These are phyloP conservation scores for Corythoichthys haematopterus DNA, from an alignment of 2,113 vertebrate species.

Conservation along the genomic window DNA sequence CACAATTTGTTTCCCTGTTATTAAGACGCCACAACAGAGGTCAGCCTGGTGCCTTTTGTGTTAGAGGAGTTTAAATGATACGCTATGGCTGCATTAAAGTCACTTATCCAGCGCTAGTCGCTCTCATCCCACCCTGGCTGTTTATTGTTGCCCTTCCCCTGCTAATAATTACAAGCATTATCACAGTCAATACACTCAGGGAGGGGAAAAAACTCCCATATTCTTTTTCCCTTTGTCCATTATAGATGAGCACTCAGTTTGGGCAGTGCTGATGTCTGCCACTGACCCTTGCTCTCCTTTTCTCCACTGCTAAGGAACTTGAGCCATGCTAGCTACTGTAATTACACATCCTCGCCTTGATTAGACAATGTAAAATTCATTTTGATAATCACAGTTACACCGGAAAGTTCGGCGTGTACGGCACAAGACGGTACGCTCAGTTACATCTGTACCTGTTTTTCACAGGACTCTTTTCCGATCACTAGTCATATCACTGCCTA, in stretches of 20 bases:
- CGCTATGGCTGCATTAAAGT: constrained; percentile 9
- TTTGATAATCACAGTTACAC: not conserved
- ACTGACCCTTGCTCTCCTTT: constrained; percentile 26
- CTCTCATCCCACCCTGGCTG: not conserved
- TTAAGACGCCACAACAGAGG: constrained; percentile 50
- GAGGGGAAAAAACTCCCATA: not conserved
- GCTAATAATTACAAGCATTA: not conserved
- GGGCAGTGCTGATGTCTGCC: constrained; percentile 20
- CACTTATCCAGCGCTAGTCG: constrained; percentile 13
- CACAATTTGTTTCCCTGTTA: constrained; percentile 53
- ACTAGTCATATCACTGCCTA: not conserved
- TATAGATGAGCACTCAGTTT: constrained; percentile 21
- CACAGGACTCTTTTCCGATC: not conserved
- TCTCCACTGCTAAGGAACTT: constrained; percentile 28
- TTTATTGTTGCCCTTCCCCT: constrained; percentile 9
- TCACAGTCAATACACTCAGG: not conserved
- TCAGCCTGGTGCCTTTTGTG: constrained; percentile 48
- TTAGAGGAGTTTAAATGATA: constrained; percentile 35
- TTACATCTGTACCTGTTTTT: not conserved
- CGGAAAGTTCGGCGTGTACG: not conserved
- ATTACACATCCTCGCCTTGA: not conserved
- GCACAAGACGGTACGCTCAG: not conserved
- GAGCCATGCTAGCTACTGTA: constrained; percentile 8
- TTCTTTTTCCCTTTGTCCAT: constrained; percentile 16
- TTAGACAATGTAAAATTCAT: not conserved